Evolutionary conservation across 2,888 invertebrate species (phyloP).

Genomic region (Lasioglossum oenotherae): DNA sequence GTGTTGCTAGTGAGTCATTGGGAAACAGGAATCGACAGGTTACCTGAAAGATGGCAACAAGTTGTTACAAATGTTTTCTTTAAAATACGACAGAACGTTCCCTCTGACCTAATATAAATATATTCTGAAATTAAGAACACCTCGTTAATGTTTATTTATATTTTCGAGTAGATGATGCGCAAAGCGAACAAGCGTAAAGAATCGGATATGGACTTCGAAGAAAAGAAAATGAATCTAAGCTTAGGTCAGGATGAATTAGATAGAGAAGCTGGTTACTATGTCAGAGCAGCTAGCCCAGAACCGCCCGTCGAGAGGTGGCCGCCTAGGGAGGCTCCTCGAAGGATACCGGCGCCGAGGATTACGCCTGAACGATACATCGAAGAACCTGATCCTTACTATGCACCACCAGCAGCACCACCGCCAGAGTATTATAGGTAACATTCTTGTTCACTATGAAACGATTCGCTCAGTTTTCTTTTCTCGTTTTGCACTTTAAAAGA

Average conservation of each 20-base stretch:
- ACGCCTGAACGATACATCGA: constrained; percentile 81
- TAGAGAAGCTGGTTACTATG: constrained; percentile 90
- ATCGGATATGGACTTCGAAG: constrained; percentile 97
- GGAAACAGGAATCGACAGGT: no score
- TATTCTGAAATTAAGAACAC: not conserved
- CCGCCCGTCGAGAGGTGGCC: constrained; percentile 82
- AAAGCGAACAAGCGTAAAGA: constrained; percentile 97
- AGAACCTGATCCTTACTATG: constrained; percentile 81
- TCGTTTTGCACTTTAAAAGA: not conserved
- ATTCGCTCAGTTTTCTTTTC: not conserved
- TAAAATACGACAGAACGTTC: no score
- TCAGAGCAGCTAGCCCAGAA: constrained; percentile 89
- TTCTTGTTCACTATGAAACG: not conserved
- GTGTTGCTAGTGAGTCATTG: no score
- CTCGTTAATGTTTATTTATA: constrained; percentile 1
- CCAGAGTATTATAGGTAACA: constrained; percentile 82
- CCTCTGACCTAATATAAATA: no score
- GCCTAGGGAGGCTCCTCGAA: constrained; percentile 75
- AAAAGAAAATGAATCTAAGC: constrained; percentile 96
- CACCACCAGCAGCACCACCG: constrained; percentile 77
- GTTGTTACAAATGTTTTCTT: no score
- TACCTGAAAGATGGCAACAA: no score
- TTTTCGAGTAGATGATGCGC: constrained; percentile 88
- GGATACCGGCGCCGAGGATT: constrained; percentile 79
- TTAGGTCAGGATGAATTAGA: constrained; percentile 91